A percentile compares a stretch with the other conserved stretches of the same genome.
Conservation (phyloP, 2,888 invertebrate genomes). For the Sepiola atlantica region DNA sequence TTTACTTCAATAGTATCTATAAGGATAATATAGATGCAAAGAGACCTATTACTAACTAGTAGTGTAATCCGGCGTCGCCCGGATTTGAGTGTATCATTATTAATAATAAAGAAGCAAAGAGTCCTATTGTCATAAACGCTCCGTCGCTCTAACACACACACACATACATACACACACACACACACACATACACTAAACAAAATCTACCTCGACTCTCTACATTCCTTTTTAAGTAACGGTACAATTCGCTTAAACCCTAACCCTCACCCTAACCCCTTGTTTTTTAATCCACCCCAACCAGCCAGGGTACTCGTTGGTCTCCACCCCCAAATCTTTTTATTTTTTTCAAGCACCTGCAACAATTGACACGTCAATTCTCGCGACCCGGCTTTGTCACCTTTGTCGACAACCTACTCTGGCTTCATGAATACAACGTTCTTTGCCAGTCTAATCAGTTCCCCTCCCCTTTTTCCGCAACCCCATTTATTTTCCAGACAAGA, state of each 20-base stretch:
- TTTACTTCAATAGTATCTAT: too few species aligned
- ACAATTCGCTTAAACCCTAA: neutral
- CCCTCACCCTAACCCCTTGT: neutral
- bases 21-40: too few species aligned
- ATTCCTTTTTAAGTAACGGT: conserved; percentile 23
- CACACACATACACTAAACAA: too few species aligned
- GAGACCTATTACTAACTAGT: too few species aligned
- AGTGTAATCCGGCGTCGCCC: too few species aligned
- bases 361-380: conserved; percentile 18
- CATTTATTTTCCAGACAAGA: neutral
- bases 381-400: conserved; percentile 12
- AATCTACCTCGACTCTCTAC: neutral
- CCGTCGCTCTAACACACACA: too few species aligned
- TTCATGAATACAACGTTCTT: neutral
- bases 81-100: too few species aligned
- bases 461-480: neutral
- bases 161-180: too few species aligned
- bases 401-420: neutral
- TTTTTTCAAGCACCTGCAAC: conserved; percentile 21
- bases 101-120: too few species aligned
- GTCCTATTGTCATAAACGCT: too few species aligned
- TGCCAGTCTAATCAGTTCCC: neutral
- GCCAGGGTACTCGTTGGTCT: neutral
- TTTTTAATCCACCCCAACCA: neutral
- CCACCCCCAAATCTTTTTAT: neutral